These are phyloP conservation scores for Promerops cafer DNA, from an alignment of 2,113 vertebrate species.

Conservation along the genomic window DNA sequence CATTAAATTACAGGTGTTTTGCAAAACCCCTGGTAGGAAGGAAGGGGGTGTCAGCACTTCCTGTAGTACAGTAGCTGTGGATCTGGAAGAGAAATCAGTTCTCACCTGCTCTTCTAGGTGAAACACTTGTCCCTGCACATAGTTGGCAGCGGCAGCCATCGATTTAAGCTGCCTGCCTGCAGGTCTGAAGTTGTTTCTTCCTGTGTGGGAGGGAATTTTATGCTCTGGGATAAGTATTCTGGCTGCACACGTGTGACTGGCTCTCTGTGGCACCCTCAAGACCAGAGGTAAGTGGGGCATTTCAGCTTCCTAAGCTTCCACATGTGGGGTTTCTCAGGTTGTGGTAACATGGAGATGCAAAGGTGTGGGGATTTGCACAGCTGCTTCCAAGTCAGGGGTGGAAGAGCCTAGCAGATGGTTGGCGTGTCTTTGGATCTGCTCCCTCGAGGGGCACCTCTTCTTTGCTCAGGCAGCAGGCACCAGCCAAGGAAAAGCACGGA, in stretches of 20 bases:
- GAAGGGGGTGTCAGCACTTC: background rate
- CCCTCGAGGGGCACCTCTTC: background rate
- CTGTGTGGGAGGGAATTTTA: background rate
- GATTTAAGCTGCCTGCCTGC: fast-evolving
- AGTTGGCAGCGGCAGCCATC: fast-evolving
- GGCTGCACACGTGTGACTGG: fast-evolving
- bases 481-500: background rate
- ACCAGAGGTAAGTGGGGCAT: background rate
- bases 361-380: background rate
- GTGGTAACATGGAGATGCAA: background rate
- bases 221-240: background rate
- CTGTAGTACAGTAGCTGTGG: background rate
- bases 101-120: background rate
- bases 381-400: background rate
- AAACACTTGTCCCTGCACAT: background rate
- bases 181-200: background rate
- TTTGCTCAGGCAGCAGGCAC: background rate
- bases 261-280: background rate
- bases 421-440: background rate
- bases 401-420: background rate
- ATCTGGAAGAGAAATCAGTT: background rate
- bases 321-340: fast-evolving
- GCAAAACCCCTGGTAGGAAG: background rate
- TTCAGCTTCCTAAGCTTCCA: background rate
- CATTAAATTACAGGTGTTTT: background rate